Evolutionary conservation across 2,797 vertebrate genomes (phyloP).

Genomic region (Margarornis squamiger): DNA sequence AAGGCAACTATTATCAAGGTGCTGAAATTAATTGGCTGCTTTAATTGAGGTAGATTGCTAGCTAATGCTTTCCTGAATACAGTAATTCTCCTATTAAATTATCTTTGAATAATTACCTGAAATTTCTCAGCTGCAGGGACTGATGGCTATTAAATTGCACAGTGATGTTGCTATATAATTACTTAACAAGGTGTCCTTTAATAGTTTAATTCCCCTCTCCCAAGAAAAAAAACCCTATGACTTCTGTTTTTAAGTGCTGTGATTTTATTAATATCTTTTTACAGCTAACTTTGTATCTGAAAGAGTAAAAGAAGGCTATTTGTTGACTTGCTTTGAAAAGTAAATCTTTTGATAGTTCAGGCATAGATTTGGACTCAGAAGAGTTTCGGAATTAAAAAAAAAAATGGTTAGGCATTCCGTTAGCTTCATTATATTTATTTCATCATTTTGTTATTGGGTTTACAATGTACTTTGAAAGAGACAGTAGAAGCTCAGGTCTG

Average conservation of each 20-base stretch:
- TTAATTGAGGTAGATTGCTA: conserved; percentile 88
- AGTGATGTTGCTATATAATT: conserved; percentile 84
- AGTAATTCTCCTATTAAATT: conserved; percentile 89
- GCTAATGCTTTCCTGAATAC: conserved; percentile 88
- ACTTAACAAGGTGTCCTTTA: conserved; percentile 88
- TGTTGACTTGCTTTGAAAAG: conserved; percentile 54
- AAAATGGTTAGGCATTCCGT: background rate
- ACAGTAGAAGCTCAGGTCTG: background rate
- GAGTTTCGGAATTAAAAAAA: background rate
- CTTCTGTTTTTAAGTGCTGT: conserved; percentile 61
- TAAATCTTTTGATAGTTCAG: conserved; percentile 44
- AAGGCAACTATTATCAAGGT: conserved; percentile 83
- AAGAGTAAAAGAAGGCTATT: conserved; percentile 52
- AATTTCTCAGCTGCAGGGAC: conserved; percentile 86
- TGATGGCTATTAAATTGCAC: conserved; percentile 88
- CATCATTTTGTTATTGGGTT: background rate
- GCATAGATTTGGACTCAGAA: background rate
- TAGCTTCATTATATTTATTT: background rate
- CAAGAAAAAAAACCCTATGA: conserved; percentile 44
- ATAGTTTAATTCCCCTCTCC: conserved; percentile 84
- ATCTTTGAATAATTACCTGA: conserved; percentile 89
- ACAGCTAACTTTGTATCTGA: conserved; percentile 47
- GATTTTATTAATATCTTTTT: conserved; percentile 48
- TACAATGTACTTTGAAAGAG: background rate
- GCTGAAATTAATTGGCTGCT: conserved; percentile 85